phyloP scores from a whole-genome alignment of 2,113 vertebrate species.

The Eleginops maclovinus region DNA sequence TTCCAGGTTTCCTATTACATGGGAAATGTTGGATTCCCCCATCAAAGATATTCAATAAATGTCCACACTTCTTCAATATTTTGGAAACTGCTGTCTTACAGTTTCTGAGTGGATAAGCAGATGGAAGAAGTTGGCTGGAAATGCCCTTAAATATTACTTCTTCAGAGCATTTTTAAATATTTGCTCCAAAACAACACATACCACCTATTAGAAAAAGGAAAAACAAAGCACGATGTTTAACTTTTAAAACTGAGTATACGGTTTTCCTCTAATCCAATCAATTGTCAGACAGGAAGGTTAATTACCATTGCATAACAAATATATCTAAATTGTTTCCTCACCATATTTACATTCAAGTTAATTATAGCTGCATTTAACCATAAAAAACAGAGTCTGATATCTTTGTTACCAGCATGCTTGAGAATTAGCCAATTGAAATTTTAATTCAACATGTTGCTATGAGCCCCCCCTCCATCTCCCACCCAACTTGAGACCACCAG shows the following conservation, averaged over 20 bases:
- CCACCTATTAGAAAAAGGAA: not conserved
- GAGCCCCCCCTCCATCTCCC: slow-evolving; percentile 49
- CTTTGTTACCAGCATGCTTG: slow-evolving; percentile 38
- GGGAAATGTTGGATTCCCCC: not conserved
- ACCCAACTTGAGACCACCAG: slow-evolving; percentile 73
- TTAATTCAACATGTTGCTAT: slow-evolving; percentile 76
- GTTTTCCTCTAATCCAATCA: not conserved
- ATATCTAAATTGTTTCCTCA: not conserved
- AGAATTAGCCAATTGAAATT: slow-evolving; percentile 80
- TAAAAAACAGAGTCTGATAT: slow-evolving; percentile 17
- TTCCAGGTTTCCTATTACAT: not conserved
- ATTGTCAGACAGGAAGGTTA: not conserved
- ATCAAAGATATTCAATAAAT: not conserved
- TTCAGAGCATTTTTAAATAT: slow-evolving; percentile 1
- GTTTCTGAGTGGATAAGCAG: slow-evolving; percentile 53
- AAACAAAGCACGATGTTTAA: not conserved
- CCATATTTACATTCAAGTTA: slow-evolving; percentile 25
- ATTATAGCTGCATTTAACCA: slow-evolving; percentile 1
- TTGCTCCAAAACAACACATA: not conserved
- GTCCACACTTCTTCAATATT: slow-evolving; percentile 8
- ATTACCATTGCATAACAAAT: not conserved
- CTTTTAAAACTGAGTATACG: not conserved
- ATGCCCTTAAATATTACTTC: slow-evolving; percentile 26
- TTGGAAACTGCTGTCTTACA: not conserved
- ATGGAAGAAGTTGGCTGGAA: slow-evolving; percentile 41